phyloP scores from a whole-genome alignment of 2,797 vertebrate genomes.

The Phoeniculus purpureus region DNA sequence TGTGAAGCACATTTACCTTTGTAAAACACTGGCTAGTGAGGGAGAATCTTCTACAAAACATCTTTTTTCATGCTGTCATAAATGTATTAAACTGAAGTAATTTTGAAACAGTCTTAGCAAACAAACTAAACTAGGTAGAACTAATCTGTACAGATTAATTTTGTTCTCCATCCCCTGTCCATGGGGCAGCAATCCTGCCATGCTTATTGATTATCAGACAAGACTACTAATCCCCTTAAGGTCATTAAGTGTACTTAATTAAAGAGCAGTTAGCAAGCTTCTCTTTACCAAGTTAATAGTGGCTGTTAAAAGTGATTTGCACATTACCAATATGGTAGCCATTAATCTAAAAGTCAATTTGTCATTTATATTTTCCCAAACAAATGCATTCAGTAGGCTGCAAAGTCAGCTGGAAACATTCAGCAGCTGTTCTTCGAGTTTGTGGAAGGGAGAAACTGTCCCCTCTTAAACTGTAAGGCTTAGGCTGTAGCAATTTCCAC shows the following conservation, averaged over 20 bases:
- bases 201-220: slow-evolving; percentile 96
- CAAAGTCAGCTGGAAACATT: not conserved
- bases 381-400: slow-evolving; percentile 69
- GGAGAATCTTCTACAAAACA: slow-evolving; percentile 10
- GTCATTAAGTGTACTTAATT: slow-evolving; percentile 99
- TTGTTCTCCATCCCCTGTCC: slow-evolving; percentile 72
- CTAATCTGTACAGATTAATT: slow-evolving; percentile 79
- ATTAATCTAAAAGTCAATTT: slow-evolving; percentile 81
- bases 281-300: slow-evolving; percentile 93
- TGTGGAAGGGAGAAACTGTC: not conserved
- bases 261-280: slow-evolving; percentile 94
- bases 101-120: slow-evolving; percentile 48
- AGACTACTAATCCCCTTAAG: slow-evolving; percentile 95
- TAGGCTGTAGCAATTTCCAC: not conserved
- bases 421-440: not conserved
- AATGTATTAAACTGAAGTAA: slow-evolving; percentile 3
- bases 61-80: slow-evolving; percentile 1
- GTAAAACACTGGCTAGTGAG: not conserved
- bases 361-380: slow-evolving; percentile 81
- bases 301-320: slow-evolving; percentile 94
- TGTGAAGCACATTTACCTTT: not conserved
- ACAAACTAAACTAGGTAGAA: slow-evolving; percentile 55
- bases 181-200: slow-evolving; percentile 78
- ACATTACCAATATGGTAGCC: slow-evolving; percentile 81
- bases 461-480: not conserved